These are phyloP conservation scores for Sebastes wilsoni DNA, from an alignment of 2,797 vertebrate genomes.

Conservation along the genomic window DNA sequence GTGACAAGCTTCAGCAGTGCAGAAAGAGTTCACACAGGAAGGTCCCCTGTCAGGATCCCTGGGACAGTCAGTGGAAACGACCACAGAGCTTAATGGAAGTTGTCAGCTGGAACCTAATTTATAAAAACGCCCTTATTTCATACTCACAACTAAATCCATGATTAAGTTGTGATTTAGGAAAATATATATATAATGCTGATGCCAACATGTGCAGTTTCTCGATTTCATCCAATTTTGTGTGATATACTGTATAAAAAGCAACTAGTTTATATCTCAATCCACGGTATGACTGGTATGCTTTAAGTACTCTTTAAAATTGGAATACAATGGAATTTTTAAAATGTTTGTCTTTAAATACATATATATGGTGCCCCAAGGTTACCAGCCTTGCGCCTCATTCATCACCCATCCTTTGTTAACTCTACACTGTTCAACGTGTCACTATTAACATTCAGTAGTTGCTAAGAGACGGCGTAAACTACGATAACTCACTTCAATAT, in stretches of 20 bases:
- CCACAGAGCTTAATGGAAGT: slow-evolving; percentile 44
- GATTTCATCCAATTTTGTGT: slow-evolving; percentile 32
- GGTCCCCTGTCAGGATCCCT: slow-evolving; percentile 50
- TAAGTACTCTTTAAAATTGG: slow-evolving; percentile 39
- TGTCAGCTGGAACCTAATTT: slow-evolving; percentile 43
- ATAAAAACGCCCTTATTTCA: slow-evolving; percentile 38
- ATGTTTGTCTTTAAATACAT: slow-evolving; percentile 52
- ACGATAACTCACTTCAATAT: slow-evolving; percentile 67
- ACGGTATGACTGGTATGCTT: slow-evolving; percentile 11
- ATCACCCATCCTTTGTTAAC: slow-evolving; percentile 39
- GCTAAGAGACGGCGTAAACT: slow-evolving; percentile 66
- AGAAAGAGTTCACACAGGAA: slow-evolving; percentile 61
- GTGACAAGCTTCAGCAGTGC: slow-evolving; percentile 74
- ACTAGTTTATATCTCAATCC: neutral
- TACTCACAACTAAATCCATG: slow-evolving; percentile 3
- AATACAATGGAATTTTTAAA: slow-evolving; percentile 35
- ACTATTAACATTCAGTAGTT: slow-evolving; percentile 79
- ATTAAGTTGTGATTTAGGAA: slow-evolving; percentile 23
- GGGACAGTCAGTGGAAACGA: slow-evolving; percentile 54
- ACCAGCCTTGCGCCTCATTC: slow-evolving; percentile 64
- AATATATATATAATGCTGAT: slow-evolving; percentile 46
- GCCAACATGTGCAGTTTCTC: slow-evolving; percentile 36
- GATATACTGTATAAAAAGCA: slow-evolving; percentile 14
- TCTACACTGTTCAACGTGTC: slow-evolving; percentile 56
- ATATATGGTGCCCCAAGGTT: slow-evolving; percentile 45